A percentile compares a stretch with the other conserved stretches of the same genome.
phyloP scores from a whole-genome alignment of 1,140 invertebrate species.

The Brachionus rotundiformis region DNA sequence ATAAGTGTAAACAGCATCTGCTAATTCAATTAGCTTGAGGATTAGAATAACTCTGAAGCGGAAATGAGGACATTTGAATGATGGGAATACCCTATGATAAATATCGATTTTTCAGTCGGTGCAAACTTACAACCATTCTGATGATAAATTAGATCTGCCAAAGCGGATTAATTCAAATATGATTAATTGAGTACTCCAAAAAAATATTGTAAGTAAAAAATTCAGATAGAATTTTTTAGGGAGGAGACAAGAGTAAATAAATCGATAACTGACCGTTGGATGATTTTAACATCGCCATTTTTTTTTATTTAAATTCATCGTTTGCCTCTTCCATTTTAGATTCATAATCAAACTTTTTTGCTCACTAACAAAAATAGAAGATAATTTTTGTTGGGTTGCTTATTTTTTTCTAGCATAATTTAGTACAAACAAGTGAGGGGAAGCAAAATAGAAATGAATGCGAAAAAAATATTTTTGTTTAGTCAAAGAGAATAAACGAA shows the following conservation, averaged over 20 bases:
- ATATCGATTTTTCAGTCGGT: constrained; percentile 2
- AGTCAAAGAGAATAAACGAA: constrained; percentile 2
- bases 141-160: constrained; percentile 5
- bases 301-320: background rate
- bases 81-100: background rate
- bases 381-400: background rate
- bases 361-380: background rate
- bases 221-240: background rate
- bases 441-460: background rate
- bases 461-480: background rate
- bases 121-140: constrained; percentile 4
- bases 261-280: constrained; percentile 10
- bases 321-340: constrained; percentile 14
- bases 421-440: constrained; percentile 28
- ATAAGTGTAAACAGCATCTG: background rate
- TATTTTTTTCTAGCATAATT: constrained; percentile 21
- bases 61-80: background rate
- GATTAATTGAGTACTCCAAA: background rate
- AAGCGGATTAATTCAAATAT: constrained; percentile 15
- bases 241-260: background rate
- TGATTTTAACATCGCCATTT: background rate
- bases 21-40: background rate
- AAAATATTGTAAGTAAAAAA: background rate
- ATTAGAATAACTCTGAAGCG: background rate
- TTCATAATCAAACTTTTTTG: constrained; percentile 27